Base-by-base conservation (phyloP, 2,888 invertebrate genomes). In the Aelia acuminata region DNA sequence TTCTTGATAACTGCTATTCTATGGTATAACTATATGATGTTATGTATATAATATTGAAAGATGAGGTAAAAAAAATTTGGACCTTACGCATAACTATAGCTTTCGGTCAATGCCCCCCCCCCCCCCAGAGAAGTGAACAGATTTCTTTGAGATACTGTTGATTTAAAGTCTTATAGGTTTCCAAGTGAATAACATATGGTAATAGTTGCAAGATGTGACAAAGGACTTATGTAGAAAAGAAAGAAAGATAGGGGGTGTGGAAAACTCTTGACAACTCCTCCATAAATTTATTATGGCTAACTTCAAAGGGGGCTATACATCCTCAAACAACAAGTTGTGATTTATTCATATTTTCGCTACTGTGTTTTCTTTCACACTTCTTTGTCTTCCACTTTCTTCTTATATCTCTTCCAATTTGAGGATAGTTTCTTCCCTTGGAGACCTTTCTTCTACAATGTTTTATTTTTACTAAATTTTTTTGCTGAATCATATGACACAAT, bases 251-350 rank as follows among this genome's bases (percentile, higher is more conserved):
- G 43, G 43, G 43, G 43, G 80, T 39, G 80, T 43, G 43, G 80
- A 22, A 80, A 43, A 26, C 50, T 50, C 85, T 39, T 85, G 57
- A 85, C 35, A n/a, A 53, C 13, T 85, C 53, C 26, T 85, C 85
- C 85, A 85, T 85, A 85, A 85, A 85, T 85, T 85, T 85, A 85
- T 85, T 85, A 85, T 85, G 31, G 31, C 48, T 85, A 85, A 85
- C 85, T 85, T 85, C 85, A 85, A 85, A 85, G 85, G 53, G 39
- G 49, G 53, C 57, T 20, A 50, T 80, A 43, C 80, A 39, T 20
- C 80, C 80, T 80, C 22, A 8, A 80, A 53, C 85, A 85, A 85
- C 85, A 50, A 85, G 85, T 85, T 50, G 85, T 85, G 85, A 85
- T 85, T 85, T 85, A 85, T 85, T 85, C 50, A 85, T 53, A 85